Evolutionary conservation across 1,140 invertebrate genomes (phyloP), one percentile per base, ranked within the genome.

Genomic region (Scaptomyza pallida): DNA sequence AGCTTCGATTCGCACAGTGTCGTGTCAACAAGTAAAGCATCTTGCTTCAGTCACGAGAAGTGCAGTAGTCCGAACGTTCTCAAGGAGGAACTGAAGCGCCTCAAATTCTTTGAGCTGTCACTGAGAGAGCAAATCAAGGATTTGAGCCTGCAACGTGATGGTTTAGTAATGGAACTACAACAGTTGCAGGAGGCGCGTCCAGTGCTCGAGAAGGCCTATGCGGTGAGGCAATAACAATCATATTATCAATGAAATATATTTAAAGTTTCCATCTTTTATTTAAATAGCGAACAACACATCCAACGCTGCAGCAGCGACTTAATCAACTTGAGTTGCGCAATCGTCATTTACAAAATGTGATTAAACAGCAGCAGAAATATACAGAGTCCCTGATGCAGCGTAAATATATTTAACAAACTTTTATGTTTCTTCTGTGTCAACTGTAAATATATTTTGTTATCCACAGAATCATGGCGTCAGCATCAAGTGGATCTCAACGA

Each of bases 371-470:
- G 62, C 94, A 95, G 63, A 92, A 93, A 15, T 92, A 94, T 59
- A 93, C 93, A 8, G 94, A 95, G 80, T 92, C 93, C 80, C 90
- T 94, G 33, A 91, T 95, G 63, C 93, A 95, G 90, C 93, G 95
- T 95, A 89, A 93, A 40, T 23, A 40, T 23, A 33, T 0, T 55
- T 0, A n/a, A 48, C 1, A 12, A 19, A 50, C 26, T 59, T 43
- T 56, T 55, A 5, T 19, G 41, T 3, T 33, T 12, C 8, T 12
- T 35, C 15, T 13, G 2, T 23, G 8, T 13, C 40, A n/a, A 57
- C 15, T 37, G 5, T n/a, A 4, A 33, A 5, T 8, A 13, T 2
- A 48, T n/a, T n/a, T n/a, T n/a, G n/a, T 2, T 56, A 75, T 35
- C 2, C 81, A 23, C 60, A 95, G 94, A 93, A 92, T 93, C 93